These are phyloP conservation scores for Pollenia griseotomentosa DNA, from an alignment of 2,888 invertebrate genomes.

Conservation along the genomic window DNA sequence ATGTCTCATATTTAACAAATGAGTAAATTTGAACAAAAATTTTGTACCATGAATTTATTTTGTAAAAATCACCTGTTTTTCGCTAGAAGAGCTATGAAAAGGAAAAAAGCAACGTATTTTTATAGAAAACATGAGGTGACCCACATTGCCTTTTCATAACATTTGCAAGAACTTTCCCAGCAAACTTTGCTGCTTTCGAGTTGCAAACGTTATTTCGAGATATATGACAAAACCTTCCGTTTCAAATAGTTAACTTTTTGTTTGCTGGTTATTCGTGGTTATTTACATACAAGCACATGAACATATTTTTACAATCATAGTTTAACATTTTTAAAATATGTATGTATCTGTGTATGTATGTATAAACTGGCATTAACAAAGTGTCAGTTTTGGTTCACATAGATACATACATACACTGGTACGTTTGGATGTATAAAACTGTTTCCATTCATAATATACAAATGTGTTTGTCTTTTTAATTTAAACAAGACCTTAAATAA, in stretches of 20 bases:
- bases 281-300: slow-evolving; percentile 36
- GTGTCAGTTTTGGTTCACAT: slow-evolving; percentile 60
- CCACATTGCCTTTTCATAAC: slow-evolving; percentile 57
- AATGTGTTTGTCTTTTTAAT: slow-evolving; percentile 10
- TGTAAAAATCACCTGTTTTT: slow-evolving; percentile 59
- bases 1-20: slow-evolving; percentile 61
- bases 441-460: not conserved
- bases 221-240: no score
- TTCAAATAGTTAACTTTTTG: no score
- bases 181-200: no score
- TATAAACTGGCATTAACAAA: slow-evolving; percentile 70
- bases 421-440: not conserved
- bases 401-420: not conserved
- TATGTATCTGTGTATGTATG: no score
- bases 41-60: slow-evolving; percentile 29
- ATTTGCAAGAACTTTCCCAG: no score
- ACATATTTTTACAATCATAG: not conserved
- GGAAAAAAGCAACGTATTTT: not conserved
- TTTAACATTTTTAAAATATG: slow-evolving; percentile 12
- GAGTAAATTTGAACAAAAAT: slow-evolving; percentile 39
- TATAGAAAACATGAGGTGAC: slow-evolving; percentile 29
- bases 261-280: not conserved
- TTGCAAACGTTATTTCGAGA: no score
- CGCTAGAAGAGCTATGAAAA: not conserved
- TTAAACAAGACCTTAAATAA: slow-evolving; percentile 57